phyloP scores from a whole-genome alignment of 1,140 invertebrate genomes.

The Aphelenchoides besseyi region DNA sequence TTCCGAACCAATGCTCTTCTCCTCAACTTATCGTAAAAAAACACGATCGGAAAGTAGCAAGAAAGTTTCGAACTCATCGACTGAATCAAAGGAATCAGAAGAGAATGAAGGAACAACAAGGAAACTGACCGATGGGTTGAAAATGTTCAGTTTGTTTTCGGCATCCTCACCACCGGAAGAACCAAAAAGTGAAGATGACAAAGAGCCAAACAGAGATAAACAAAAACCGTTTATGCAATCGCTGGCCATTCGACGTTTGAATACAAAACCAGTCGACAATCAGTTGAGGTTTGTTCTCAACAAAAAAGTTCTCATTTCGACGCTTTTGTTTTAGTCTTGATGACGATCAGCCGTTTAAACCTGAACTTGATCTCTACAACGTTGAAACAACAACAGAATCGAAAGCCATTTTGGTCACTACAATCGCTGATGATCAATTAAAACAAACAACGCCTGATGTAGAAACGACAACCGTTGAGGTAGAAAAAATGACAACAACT shows the following conservation, averaged over 20 bases:
- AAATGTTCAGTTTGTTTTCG: neutral
- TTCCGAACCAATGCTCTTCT: too few relatives aligned
- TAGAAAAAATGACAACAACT: too few relatives aligned
- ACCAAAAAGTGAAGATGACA: too few relatives aligned
- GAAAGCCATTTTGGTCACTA: neutral
- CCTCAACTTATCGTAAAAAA: neutral
- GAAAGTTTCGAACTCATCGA: neutral
- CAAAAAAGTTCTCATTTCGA: too few relatives aligned
- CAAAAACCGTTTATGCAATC: neutral
- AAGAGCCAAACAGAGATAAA: neutral
- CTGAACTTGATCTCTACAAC: neutral
- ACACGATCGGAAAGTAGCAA: neutral
- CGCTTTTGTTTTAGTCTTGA: too few relatives aligned
- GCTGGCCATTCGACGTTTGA: conserved; percentile 1
- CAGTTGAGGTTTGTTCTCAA: neutral
- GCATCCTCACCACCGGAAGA: neutral
- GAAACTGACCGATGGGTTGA: neutral
- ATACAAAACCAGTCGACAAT: neutral
- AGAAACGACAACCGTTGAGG: conserved; percentile 4
- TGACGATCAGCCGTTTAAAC: neutral
- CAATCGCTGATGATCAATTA: neutral
- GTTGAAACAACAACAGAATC: neutral
- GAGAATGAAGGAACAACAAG: neutral
- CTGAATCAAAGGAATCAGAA: neutral
- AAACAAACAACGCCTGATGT: neutral